phyloP scores from a whole-genome alignment of 2,113 vertebrate genomes.

The Butorides virescens region DNA sequence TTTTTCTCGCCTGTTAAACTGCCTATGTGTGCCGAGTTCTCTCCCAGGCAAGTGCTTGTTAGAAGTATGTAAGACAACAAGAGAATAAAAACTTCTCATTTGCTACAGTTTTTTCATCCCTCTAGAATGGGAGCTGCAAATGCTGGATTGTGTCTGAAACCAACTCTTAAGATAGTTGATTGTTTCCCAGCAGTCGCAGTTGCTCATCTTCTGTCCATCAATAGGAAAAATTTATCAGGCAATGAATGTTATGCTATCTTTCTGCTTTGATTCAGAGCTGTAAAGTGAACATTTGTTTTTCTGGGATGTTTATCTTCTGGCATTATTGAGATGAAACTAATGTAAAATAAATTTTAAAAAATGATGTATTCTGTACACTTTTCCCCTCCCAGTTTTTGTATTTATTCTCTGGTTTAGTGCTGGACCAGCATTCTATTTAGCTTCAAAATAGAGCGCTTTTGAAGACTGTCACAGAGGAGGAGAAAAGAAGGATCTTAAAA shows the following conservation, averaged over 20 bases:
- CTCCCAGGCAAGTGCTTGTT: background rate
- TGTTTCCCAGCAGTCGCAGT: background rate
- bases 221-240: background rate
- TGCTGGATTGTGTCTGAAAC: background rate
- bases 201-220: background rate
- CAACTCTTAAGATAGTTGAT: background rate
- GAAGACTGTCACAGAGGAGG: background rate
- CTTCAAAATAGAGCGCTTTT: background rate
- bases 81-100: background rate
- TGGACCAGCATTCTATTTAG: background rate
- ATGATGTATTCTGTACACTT: rapidly evolving
- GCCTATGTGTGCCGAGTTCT: background rate
- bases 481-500: background rate
- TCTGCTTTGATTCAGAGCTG: background rate
- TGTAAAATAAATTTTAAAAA: background rate
- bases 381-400: background rate
- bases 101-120: background rate
- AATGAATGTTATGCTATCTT: background rate
- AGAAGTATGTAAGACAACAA: background rate
- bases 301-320: background rate
- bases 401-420: background rate
- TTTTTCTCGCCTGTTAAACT: background rate
- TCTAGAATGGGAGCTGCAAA: background rate
- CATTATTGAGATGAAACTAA: background rate
- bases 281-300: background rate